phyloP scores from a whole-genome alignment of 2,888 invertebrate species.

The Clistopyga incitator region DNA sequence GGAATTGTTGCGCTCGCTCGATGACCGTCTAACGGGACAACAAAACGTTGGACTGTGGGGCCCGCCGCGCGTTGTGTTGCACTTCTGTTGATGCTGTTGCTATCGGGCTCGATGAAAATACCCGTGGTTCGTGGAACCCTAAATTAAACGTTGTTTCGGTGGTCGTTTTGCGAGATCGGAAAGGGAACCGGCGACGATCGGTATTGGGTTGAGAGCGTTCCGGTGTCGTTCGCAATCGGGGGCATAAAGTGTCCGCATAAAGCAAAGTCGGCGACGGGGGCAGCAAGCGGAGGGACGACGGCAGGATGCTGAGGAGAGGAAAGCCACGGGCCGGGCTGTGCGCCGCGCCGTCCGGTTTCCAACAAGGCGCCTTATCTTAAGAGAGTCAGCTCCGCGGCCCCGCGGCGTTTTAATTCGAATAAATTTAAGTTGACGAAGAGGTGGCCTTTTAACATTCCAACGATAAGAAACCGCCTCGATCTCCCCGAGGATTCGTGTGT shows the following conservation, averaged over 20 bases:
- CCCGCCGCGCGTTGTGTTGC: slow-evolving; percentile 42
- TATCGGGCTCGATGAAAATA: slow-evolving; percentile 64
- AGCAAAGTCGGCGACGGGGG: slow-evolving; percentile 74
- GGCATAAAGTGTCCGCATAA: slow-evolving; percentile 84
- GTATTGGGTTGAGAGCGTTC: slow-evolving; percentile 83
- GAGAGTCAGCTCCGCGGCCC: slow-evolving; percentile 76
- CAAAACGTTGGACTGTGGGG: slow-evolving; percentile 60
- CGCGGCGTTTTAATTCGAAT: slow-evolving; percentile 82
- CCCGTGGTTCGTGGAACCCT: slow-evolving; percentile 74
- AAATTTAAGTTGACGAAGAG: slow-evolving; percentile 83
- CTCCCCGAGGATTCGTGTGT: slow-evolving; percentile 51
- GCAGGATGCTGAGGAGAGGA: slow-evolving; percentile 27
- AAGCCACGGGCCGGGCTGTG: slow-evolving; percentile 71
- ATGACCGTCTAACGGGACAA: slow-evolving; percentile 64
- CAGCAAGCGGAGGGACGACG: slow-evolving; percentile 37
- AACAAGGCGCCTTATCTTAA: slow-evolving; percentile 76
- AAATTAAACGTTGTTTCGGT: slow-evolving; percentile 80
- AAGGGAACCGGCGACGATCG: slow-evolving; percentile 70
- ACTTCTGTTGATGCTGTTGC: slow-evolving; percentile 38
- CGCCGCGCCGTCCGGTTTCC: slow-evolving; percentile 67
- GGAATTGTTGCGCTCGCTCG: slow-evolving; percentile 46
- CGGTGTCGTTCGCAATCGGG: slow-evolving; percentile 84
- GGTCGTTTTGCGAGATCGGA: slow-evolving; percentile 76
- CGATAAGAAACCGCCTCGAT: slow-evolving; percentile 76
- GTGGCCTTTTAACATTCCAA: slow-evolving; percentile 83